These are phyloP conservation scores for Standfussiana lucernea DNA, from an alignment of 2,888 invertebrate genomes.

Conservation along the genomic window DNA sequence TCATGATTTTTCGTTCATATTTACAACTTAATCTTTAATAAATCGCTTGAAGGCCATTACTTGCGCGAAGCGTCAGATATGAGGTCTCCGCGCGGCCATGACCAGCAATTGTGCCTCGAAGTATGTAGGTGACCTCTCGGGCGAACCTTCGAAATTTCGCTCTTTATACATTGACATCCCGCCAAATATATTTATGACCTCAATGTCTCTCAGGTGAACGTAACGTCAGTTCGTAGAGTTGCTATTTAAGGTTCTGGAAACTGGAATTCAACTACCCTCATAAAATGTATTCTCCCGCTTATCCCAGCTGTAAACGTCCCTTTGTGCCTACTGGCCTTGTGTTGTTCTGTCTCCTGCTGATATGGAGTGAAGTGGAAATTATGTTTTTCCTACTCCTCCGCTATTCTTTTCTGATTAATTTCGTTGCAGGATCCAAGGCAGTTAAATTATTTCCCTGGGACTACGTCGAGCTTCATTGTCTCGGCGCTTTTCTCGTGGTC, in stretches of 20 bases:
- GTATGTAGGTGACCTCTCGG: conserved; percentile 88
- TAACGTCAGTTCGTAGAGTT: conserved; percentile 27
- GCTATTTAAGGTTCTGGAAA: background rate
- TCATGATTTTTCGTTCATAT: conserved; percentile 1
- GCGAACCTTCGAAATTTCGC: conserved; percentile 84
- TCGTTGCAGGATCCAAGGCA: no score
- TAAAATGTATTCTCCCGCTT: no score
- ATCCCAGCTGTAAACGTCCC: no score
- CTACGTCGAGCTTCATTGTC: no score
- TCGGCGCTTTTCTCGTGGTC: no score
- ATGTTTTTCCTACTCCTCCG: no score
- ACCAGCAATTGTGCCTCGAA: conserved; percentile 81
- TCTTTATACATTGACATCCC: conserved; percentile 81
- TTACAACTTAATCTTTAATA: conserved; percentile 21
- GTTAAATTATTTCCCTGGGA: no score
- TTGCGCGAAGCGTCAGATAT: conserved; percentile 74
- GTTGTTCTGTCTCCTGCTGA: no score
- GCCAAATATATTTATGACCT: conserved; percentile 70
- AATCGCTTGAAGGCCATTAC: conserved; percentile 67
- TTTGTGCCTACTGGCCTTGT: no score
- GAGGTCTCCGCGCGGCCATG: conserved; percentile 85
- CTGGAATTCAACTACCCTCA: background rate
- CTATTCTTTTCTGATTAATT: no score
- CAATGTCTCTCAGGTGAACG: conserved; percentile 23
- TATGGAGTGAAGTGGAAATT: no score